These are phyloP conservation scores for Stercorarius parasiticus DNA, from an alignment of 2,113 vertebrate species.

Conservation along the genomic window DNA sequence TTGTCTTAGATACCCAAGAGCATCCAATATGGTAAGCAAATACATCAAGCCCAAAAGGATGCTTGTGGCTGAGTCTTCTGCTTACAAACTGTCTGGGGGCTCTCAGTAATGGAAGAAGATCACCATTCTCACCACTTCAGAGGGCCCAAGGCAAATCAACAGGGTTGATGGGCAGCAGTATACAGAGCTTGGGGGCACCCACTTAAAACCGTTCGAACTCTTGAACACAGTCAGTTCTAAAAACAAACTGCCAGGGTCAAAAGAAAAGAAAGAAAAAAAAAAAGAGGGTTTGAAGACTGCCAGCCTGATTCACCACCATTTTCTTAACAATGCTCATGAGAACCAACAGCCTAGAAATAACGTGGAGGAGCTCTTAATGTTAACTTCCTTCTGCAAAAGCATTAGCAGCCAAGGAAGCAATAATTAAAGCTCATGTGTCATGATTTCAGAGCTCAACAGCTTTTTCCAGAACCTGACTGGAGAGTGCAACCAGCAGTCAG, in stretches of 20 bases:
- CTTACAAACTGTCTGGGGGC: neutral
- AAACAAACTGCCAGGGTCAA: neutral
- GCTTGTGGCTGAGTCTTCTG: neutral
- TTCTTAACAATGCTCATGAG: neutral
- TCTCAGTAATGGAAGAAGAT: neutral
- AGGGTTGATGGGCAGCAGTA: neutral
- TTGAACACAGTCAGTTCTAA: neutral
- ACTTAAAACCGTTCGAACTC: neutral
- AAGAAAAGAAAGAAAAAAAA: neutral
- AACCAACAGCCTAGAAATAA: neutral
- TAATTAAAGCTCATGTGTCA: neutral
- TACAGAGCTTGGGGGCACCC: neutral
- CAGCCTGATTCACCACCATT: neutral
- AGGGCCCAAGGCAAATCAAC: neutral
- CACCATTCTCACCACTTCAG: neutral
- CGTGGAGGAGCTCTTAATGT: accelerated
- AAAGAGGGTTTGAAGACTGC: neutral
- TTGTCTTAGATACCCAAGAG: neutral
- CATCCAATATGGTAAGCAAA: neutral
- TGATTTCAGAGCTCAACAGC: neutral
- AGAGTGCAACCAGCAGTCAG: neutral
- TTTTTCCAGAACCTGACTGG: neutral
- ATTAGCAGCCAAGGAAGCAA: neutral
- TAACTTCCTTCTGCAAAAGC: neutral
- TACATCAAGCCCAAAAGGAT: neutral